phyloP scores from a whole-genome alignment of 92 coral and sea anemone species.

The Phenganax marumi region DNA sequence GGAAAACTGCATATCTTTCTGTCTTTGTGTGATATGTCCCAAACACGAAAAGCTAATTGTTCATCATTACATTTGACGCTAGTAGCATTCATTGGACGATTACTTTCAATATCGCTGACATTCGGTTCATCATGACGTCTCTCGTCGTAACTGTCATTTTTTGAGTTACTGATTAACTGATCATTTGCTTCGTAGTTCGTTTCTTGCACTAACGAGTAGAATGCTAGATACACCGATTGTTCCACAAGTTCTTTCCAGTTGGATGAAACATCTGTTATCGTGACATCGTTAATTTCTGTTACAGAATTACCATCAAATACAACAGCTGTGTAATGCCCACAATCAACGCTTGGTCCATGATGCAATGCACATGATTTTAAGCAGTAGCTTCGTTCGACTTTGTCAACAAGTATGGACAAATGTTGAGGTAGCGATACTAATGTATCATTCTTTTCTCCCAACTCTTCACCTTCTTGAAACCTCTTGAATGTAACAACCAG shows the following conservation, averaged over 20 bases:
- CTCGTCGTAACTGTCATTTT: too few relatives aligned
- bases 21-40: too few relatives aligned
- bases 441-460: background rate
- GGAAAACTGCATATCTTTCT: background rate
- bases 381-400: background rate
- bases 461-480: background rate
- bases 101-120: too few relatives aligned
- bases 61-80: too few relatives aligned
- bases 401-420: background rate
- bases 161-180: too few relatives aligned
- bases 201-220: background rate
- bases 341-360: background rate
- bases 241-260: background rate
- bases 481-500: background rate
- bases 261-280: background rate
- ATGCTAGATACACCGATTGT: background rate
- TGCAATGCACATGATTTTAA: conserved; percentile 7
- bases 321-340: conserved; percentile 15
- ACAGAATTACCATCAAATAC: background rate
- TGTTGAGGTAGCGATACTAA: background rate
- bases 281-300: background rate
- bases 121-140: too few relatives aligned
- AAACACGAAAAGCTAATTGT: too few relatives aligned
- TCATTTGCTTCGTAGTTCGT: too few relatives aligned
- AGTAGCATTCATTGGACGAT: too few relatives aligned